Evolutionary conservation across 2,888 invertebrate species (phyloP).

Genomic region (Cylindroiulus punctatus): DNA sequence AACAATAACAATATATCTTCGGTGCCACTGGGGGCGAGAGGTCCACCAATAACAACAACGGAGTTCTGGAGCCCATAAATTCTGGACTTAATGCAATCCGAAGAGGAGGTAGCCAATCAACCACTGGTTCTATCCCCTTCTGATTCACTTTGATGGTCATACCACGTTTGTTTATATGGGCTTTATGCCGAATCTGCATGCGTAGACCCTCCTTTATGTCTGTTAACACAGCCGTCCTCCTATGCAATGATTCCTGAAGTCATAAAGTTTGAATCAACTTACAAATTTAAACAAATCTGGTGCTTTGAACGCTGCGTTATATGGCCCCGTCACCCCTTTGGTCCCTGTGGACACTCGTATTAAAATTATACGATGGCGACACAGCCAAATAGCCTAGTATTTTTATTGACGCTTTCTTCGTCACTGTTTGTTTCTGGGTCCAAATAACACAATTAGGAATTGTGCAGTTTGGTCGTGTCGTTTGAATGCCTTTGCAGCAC

Average conservation of each 20-base stretch:
- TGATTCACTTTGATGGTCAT: constrained; percentile 47
- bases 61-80: constrained; percentile 20
- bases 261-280: constrained; percentile 39
- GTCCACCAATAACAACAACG: constrained; percentile 35
- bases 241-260: constrained; percentile 20
- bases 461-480: constrained; percentile 9
- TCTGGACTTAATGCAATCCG: constrained; percentile 42
- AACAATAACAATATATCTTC: constrained; percentile 36
- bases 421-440: constrained; percentile 3
- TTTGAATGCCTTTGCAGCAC: background rate
- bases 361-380: constrained; percentile 35
- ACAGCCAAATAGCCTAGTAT: constrained; percentile 27
- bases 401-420: constrained; percentile 14
- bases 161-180: constrained; percentile 18
- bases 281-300: constrained; percentile 43
- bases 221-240: background rate
- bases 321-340: constrained; percentile 26
- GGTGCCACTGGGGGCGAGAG: background rate
- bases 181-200: background rate
- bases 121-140: constrained; percentile 45
- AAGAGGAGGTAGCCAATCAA: constrained; percentile 30
- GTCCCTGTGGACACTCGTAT: constrained; percentile 35
- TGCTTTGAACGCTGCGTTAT: constrained; percentile 33
- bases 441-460: constrained; percentile 33
- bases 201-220: constrained; percentile 16